A percentile compares a stretch with the other conserved stretches of the same genome.
Conservation (phyloP, 2,888 invertebrate species). For the Kuschelorhynchus macadamiae region DNA sequence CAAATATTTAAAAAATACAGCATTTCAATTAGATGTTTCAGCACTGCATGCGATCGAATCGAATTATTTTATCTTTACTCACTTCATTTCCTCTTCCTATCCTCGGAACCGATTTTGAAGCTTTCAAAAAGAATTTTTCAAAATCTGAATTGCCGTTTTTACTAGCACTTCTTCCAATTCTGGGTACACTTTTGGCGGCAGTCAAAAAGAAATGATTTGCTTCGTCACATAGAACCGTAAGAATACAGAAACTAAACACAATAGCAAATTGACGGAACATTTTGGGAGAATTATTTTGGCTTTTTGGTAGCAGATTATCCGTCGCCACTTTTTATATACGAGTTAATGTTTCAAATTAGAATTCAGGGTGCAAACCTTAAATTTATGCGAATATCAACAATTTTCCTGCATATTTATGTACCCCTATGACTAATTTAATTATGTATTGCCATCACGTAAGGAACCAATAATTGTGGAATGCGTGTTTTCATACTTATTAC, state of each 20-base stretch:
- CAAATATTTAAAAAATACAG: too few relatives aligned
- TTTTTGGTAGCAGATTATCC: not conserved
- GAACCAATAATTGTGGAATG: too few relatives aligned
- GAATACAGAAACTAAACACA: not conserved
- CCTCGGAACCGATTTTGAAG: conserved; percentile 69
- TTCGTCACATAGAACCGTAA: conserved; percentile 28
- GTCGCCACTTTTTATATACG: not conserved
- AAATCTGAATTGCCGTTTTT: conserved; percentile 64
- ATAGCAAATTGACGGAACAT: conserved; percentile 1
- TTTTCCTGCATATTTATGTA: not conserved
- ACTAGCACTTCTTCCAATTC: conserved; percentile 61
- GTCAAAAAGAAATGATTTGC: conserved; percentile 59
- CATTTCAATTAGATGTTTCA: too few relatives aligned
- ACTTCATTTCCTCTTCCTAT: conserved; percentile 67
- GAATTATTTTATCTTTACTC: too few relatives aligned
- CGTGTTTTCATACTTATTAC: too few relatives aligned
- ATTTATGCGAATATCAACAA: too few relatives aligned
- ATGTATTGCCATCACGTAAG: not conserved
- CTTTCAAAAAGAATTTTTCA: conserved; percentile 70
- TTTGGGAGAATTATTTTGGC: not conserved
- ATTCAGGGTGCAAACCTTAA: too few relatives aligned
- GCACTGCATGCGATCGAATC: too few relatives aligned
- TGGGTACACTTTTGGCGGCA: conserved; percentile 66
- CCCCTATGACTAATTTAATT: not conserved
- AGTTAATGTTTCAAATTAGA: not conserved